A percentile compares a stretch with the other conserved stretches of the same genome.
phyloP scores from a whole-genome alignment of 2,113 vertebrate genomes.

The Aphelocoma coerulescens region DNA sequence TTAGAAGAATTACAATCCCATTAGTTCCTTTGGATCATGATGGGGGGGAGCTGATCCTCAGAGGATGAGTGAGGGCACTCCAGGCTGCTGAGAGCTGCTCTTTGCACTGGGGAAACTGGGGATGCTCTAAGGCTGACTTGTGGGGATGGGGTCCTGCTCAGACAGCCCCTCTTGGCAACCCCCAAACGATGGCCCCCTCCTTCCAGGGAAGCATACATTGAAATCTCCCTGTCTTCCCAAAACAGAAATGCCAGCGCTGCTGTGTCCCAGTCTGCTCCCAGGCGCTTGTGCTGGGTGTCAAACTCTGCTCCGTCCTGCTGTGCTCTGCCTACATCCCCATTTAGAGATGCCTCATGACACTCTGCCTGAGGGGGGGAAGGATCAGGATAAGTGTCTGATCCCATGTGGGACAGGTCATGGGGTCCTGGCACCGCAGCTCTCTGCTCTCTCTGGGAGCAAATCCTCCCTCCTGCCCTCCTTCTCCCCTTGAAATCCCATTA shows the following conservation, averaged over 20 bases:
- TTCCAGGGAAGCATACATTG: fast-evolving
- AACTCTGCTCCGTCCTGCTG: fast-evolving
- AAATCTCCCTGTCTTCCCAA: background rate
- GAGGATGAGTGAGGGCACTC: background rate
- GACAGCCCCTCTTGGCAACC: background rate
- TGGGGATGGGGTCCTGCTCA: background rate
- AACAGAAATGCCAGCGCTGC: background rate
- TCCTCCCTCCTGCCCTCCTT: background rate
- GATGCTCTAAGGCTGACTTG: background rate
- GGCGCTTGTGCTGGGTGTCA: background rate
- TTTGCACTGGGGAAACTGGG: background rate
- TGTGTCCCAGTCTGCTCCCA: background rate
- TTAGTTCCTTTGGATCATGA: background rate
- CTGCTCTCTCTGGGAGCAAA: background rate
- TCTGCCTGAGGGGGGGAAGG: background rate
- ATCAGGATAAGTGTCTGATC: background rate
- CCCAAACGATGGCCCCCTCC: background rate
- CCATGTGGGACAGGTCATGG: fast-evolving
- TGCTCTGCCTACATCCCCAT: background rate
- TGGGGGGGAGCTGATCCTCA: background rate
- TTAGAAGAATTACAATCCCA: slow-evolving; percentile 33
- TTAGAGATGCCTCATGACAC: fast-evolving
- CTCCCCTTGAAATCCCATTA: slow-evolving; percentile 33
- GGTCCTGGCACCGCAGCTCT: background rate
- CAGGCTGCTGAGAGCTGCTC: background rate